A percentile compares a stretch with the other conserved stretches of the same genome.
Conservation (phyloP, 2,113 vertebrate genomes). For the Machaerirhynchus nigripectus region DNA sequence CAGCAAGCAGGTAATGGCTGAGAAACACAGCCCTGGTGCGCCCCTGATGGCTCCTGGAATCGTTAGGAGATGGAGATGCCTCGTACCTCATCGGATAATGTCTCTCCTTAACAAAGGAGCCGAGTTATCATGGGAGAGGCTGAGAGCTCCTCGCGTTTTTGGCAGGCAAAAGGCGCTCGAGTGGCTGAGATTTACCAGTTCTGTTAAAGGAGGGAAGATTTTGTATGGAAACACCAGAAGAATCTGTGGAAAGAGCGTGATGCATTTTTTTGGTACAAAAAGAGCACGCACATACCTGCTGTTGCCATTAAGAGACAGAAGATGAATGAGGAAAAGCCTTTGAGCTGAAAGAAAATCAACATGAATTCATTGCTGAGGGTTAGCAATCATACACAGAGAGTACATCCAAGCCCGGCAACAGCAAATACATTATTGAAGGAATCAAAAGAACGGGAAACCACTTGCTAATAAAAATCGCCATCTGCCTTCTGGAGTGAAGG, state of each 20-base stretch:
- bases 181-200: background rate
- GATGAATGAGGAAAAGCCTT: slow-evolving; percentile 17
- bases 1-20: slow-evolving; percentile 24
- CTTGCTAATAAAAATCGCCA: background rate
- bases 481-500: background rate
- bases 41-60: background rate
- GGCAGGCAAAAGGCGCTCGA: background rate
- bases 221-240: background rate
- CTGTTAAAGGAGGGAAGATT: background rate
- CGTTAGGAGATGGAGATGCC: background rate
- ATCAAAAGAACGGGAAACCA: slow-evolving; percentile 10
- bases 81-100: background rate
- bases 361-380: slow-evolving; percentile 17
- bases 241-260: background rate
- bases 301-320: slow-evolving; percentile 9
- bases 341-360: slow-evolving; percentile 44
- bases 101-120: slow-evolving; percentile 7
- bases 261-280: background rate
- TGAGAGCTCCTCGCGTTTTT: background rate
- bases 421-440: background rate
- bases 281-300: background rate
- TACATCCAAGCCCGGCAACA: background rate
- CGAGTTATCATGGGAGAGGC: background rate
- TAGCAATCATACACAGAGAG: background rate
- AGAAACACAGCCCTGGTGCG: background rate